Base-by-base conservation (phyloP, 2,797 vertebrate species). In the Tinamus major region DNA sequence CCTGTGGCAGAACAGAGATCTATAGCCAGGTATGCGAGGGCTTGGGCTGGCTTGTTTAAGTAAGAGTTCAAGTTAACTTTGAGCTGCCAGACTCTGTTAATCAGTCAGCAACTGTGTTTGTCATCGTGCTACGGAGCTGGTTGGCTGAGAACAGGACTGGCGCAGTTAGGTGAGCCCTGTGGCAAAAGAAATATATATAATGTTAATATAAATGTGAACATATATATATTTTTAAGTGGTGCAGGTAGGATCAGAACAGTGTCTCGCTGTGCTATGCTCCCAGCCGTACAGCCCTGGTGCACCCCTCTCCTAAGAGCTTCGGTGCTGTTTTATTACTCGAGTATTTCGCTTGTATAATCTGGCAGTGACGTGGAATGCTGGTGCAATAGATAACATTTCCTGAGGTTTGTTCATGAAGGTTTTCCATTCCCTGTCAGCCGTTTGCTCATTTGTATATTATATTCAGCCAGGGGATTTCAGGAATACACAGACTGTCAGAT, bases 331-430 rank as follows among this genome's bases (percentile, higher is more conserved):
- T 79, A 79, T 33, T 77, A 29, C 79, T 70, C 8, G n/a, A 39
- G 51, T 39, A 1, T 65, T 8, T 64, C 59, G 74, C 48, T 44
- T 65, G 33, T 82, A 13, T 58, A 10, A 80, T 33, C 67, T 80
- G 89, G 65, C 87, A 89, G 19, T 19, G 65, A 29, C 4, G 31
- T 64, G 64, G 19, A 48, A 7, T 48, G 46, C 12, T 23, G 4
- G 48, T 46, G 67, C 53, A 2, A 44, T n/a, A 87, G 89, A 80
- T 91, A 94, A 92, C 69, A 58, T 3, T 80, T 82, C 71, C 88
- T 74, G 27, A 48, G 79, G 51, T 49, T 18, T 37, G 49, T 27
- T 70, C 46, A 81, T 67, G 87, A 89, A 80, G 51, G 70, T 63
- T 91, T 92, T 89, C 72, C 89, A 53, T 85, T 61, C 63, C 10